A percentile compares a stretch with the other conserved stretches of the same genome.
Evolutionary conservation across 2,113 vertebrate species (phyloP).

Genomic region (Bettongia penicillata): DNA sequence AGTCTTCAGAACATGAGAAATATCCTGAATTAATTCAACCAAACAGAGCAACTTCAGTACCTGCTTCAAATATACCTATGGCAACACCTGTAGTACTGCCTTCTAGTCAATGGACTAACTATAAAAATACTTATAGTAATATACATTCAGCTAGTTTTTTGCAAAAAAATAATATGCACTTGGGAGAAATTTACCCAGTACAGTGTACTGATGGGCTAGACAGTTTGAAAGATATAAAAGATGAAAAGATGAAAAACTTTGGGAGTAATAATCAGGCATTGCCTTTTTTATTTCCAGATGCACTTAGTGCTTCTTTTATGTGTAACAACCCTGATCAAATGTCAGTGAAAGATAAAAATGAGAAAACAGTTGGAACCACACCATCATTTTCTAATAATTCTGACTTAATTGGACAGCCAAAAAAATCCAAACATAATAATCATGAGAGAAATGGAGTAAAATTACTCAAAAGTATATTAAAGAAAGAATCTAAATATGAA

Average conservation of each 20-base stretch:
- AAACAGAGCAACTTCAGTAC: slow-evolving; percentile 68
- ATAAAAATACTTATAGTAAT: slow-evolving; percentile 55
- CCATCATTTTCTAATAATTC: slow-evolving; percentile 63
- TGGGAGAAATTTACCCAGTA: slow-evolving; percentile 53
- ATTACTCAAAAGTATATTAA: slow-evolving; percentile 91
- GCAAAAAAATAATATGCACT: slow-evolving; percentile 55
- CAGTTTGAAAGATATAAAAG: slow-evolving; percentile 65
- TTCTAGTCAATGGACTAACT: slow-evolving; percentile 75
- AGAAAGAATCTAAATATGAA: slow-evolving; percentile 87
- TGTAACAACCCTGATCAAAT: slow-evolving; percentile 56
- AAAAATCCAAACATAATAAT: slow-evolving; percentile 63
- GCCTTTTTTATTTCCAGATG: slow-evolving; percentile 68
- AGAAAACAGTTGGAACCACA: slow-evolving; percentile 56
- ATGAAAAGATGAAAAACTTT: slow-evolving; percentile 74
- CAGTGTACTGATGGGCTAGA: slow-evolving; percentile 71
- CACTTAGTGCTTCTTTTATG: slow-evolving; percentile 49
- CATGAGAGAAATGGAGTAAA: slow-evolving; percentile 77
- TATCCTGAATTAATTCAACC: slow-evolving; percentile 78
- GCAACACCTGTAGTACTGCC: slow-evolving; percentile 78
- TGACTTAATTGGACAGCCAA: slow-evolving; percentile 60
- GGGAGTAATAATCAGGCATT: slow-evolving; percentile 60
- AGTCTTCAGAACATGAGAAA: slow-evolving; percentile 77
- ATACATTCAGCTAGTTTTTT: slow-evolving; percentile 60
- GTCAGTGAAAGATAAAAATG: slow-evolving; percentile 59
- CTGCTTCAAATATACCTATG: slow-evolving; percentile 74